Evolutionary conservation across 2,113 vertebrate species (phyloP).

Genomic region (Nannospalax galili): DNA sequence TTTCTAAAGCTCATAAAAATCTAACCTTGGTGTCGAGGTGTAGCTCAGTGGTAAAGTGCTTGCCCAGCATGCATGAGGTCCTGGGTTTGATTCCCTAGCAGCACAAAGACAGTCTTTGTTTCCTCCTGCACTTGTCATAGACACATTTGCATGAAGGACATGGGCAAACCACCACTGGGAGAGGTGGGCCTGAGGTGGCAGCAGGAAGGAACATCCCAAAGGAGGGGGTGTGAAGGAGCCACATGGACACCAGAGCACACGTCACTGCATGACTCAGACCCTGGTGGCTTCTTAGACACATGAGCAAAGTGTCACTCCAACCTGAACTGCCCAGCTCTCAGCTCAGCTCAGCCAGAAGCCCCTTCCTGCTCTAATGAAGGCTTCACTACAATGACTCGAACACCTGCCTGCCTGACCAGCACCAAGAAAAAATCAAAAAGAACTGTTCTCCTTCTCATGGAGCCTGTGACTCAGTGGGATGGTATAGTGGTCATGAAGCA

Average conservation of each 20-base stretch:
- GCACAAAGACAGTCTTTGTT: neutral
- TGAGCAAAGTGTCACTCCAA: neutral
- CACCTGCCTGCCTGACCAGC: neutral
- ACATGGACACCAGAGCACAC: rapidly evolving
- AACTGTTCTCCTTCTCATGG: neutral
- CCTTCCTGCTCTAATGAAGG: neutral
- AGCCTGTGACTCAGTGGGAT: neutral
- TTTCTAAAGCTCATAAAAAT: slow-evolving; percentile 15
- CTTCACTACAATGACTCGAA: neutral
- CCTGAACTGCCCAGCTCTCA: neutral
- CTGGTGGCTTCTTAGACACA: neutral
- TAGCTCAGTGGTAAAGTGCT: neutral
- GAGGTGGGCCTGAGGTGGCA: neutral
- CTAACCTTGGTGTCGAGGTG: too few relatives aligned
- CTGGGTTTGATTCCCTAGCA: neutral
- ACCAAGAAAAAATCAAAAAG: neutral
- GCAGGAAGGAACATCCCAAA: neutral
- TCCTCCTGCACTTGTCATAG: neutral
- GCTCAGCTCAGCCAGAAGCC: neutral
- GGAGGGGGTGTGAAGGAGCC: neutral
- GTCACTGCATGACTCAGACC: rapidly evolving
- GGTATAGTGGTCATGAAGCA: neutral
- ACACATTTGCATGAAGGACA: neutral
- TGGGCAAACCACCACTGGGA: too few relatives aligned
- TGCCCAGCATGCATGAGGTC: neutral